Conservation (phyloP, 1,140 invertebrate genomes). For the Euwallacea similis region DNA sequence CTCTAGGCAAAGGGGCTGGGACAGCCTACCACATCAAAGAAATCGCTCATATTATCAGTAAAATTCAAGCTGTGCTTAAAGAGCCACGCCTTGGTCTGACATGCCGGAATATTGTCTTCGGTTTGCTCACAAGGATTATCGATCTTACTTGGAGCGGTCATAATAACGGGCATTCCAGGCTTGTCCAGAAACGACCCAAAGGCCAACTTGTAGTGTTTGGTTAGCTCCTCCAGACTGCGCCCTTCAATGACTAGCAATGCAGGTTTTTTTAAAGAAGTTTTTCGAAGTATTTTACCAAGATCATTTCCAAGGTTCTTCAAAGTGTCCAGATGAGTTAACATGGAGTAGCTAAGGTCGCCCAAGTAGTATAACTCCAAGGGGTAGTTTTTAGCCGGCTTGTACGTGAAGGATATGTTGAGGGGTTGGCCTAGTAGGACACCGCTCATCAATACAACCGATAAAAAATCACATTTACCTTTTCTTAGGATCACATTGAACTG, state of each 20-base stretch:
- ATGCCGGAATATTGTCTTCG: constrained; percentile 30
- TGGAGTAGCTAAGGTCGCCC: constrained; percentile 89
- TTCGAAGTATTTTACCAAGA: constrained; percentile 51
- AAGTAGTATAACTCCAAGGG: constrained; percentile 92
- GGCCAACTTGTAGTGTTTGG: constrained; percentile 77
- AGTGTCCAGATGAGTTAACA: constrained; percentile 84
- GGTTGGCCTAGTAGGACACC: constrained; percentile 11
- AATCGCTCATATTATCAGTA: constrained; percentile 42
- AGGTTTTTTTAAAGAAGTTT: not conserved
- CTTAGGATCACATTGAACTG: constrained; percentile 32
- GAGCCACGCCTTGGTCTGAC: constrained; percentile 38
- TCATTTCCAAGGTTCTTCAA: constrained; percentile 71
- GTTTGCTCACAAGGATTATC: constrained; percentile 45
- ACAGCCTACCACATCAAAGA: constrained; percentile 42
- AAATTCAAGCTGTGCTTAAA: constrained; percentile 50
- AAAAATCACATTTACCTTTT: constrained; percentile 27
- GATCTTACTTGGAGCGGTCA: constrained; percentile 36
- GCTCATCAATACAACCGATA: not conserved
- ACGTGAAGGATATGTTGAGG: constrained; percentile 45
- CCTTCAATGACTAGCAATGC: not conserved
- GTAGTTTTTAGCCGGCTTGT: constrained; percentile 71
- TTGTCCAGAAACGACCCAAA: constrained; percentile 60
- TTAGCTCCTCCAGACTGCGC: constrained; percentile 57
- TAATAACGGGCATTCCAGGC: constrained; percentile 62
- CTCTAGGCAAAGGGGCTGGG: not conserved